Base-by-base conservation (phyloP, 2,888 invertebrate genomes). In the Clostera curtula region DNA sequence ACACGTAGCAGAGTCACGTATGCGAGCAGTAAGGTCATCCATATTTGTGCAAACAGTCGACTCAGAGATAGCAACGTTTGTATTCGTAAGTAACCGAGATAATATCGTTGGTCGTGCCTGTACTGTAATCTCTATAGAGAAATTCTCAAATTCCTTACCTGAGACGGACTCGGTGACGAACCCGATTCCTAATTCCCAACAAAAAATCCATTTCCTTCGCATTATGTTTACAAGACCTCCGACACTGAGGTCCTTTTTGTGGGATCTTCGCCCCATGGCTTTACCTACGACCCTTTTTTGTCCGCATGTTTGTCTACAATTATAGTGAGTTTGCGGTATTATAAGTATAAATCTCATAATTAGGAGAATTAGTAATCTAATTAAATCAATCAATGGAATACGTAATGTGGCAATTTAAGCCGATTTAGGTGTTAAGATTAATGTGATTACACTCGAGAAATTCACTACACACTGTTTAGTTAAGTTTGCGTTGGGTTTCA, bases 201-300 rank as follows among this genome's bases (percentile, higher is more conserved):
- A 75, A 79, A 79, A 79, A 72, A 67, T n/a, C 44, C 59, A 67
- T 72, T 80, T 79, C 76, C 76, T 71, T 68, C 62, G 63, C 69
- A 73, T 69, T 79, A 43, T 75, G 66, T 77, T 74, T 75, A 74
- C 76, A 71, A 69, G 76, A 76, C 77, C 80, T 77, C 77, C 77
- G 80, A 80, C 75, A 76, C 66, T 40, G 73, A 63, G 64, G 63
- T 44, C 60, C 65, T 66, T 70, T 60, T 73, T 71, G 64, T 65
- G 48, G 40, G 34, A 54, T 50, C 50, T 52, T 50, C 48, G 47
- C 49, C 55, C 45, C 43, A 40, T 43, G 56, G 50, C 50, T 49
- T 56, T 57, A 43, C 43, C 46, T 59, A 57, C 59, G 68, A 67
- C 66, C 72, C 57, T 75, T 79, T 80, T 83, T 82, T 83, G 68